Percentiles rank a stretch among this genome's conserved stretches.
These are phyloP conservation scores for Furnarius figulus DNA, from an alignment of 2,113 vertebrate species.

Conservation along the genomic window DNA sequence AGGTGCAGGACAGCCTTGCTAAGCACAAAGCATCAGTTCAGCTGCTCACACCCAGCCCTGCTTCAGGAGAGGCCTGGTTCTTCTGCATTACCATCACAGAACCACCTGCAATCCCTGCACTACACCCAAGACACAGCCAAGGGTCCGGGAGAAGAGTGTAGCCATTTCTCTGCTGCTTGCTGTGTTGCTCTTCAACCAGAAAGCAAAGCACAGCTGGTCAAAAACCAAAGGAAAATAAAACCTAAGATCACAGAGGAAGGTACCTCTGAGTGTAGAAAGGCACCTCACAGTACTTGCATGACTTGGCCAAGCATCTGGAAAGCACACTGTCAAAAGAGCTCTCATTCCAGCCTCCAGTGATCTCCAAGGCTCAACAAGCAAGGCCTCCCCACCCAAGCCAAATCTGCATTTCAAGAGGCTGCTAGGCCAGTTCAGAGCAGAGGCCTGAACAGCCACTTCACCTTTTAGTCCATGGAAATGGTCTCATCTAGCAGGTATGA, in stretches of 20 bases:
- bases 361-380: neutral
- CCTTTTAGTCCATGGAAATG: neutral
- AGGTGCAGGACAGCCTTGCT: neutral
- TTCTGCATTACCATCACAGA: neutral
- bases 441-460: neutral
- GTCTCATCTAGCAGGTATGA: neutral
- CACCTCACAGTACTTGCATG: neutral
- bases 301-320: neutral
- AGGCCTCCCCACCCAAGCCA: neutral
- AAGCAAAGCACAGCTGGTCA: neutral
- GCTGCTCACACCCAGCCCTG: neutral
- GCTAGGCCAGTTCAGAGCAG: neutral
- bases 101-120: neutral
- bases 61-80: neutral
- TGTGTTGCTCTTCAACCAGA: neutral
- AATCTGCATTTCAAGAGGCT: neutral
- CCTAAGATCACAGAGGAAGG: neutral
- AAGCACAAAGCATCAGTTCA: neutral
- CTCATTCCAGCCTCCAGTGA: neutral
- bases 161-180: neutral
- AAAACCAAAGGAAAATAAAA: neutral
- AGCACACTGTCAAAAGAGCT: accelerated
- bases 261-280: neutral
- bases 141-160: neutral
- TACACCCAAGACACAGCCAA: too few relatives aligned